These are phyloP conservation scores for Ectropis crepuscularia DNA, from an alignment of 2,888 invertebrate species.

Conservation along the genomic window DNA sequence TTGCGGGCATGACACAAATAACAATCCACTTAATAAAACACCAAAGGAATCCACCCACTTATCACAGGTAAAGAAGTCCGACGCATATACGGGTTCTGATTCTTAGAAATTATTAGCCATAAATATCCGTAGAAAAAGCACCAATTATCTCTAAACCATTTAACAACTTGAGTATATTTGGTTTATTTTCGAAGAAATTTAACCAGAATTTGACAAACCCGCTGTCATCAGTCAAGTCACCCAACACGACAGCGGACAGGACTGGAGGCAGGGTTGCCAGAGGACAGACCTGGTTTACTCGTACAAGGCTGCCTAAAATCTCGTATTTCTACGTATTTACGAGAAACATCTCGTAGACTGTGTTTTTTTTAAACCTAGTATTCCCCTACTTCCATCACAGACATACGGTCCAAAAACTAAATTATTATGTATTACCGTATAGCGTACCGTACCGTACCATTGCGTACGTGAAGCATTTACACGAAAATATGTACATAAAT, in stretches of 20 bases:
- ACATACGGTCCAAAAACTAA: no score
- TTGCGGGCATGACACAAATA: slow-evolving; percentile 76
- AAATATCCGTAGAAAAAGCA: slow-evolving; percentile 23
- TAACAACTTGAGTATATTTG: slow-evolving; percentile 9
- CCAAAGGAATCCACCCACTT: slow-evolving; percentile 75
- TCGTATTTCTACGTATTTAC: no score
- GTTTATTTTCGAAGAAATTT: slow-evolving; percentile 45
- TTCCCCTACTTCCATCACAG: no score
- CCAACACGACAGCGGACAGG: slow-evolving; percentile 58
- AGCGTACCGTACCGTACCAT: no score
- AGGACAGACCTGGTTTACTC: no score
- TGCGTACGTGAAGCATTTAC: no score
- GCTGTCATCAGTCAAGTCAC: slow-evolving; percentile 66
- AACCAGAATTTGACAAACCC: slow-evolving; percentile 61
- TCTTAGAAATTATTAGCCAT: slow-evolving; percentile 4
- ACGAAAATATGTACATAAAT: no score
- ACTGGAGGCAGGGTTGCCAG: no score
- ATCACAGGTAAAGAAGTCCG: slow-evolving; percentile 44
- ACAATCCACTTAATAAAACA: slow-evolving; percentile 55
- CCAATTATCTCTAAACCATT: slow-evolving; percentile 14
- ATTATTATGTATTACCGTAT: no score
- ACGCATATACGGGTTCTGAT: slow-evolving; percentile 19
- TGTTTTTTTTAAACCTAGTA: no score
- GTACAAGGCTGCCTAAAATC: no score
- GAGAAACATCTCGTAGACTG: no score